Evolutionary conservation across 2,113 vertebrate genomes (phyloP), one percentile per base, ranked within the genome.

Genomic region (Pachyramphus minor): DNA sequence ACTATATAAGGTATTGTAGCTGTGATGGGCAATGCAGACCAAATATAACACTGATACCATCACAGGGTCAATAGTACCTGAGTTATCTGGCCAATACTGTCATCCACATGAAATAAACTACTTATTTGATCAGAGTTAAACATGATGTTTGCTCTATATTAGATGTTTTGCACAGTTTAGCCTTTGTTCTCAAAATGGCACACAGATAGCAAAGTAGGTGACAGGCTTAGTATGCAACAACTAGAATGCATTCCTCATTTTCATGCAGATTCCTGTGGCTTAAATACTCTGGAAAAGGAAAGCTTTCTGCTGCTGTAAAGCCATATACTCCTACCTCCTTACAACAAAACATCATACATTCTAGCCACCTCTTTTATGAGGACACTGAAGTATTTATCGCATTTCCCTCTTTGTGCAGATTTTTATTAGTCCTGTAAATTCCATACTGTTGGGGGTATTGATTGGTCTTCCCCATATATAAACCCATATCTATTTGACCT

Each of bases 1-100:
- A 0, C 66, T 31, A 2, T 1, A 5, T 11, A 52, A 45, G 13
- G 9, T 8, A 17, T 30, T 82, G 24, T 25, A 31, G 12, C 39
- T 72, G 17, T 31, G 37, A 86, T 6, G 11, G 44, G 63, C 37
- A 76, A 28, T 1, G 8, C 45, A 44, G 60, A 52, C 31, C 27
- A 66, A 41, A 7, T 8, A 0, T 13, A 75, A 30, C 31, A 25
- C 12, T 6, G 58, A 28, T 12, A 78, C 16, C 39, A 25, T 17
- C 16, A 39, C 13, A 12, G 11, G 7, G 47, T 45, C 52, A 82
- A 47, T 4, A 59, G 41, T 2, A 59, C 16, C 31, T 12, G 42
- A 31, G 22, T 52, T 30, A 68, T 28, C 62, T 47, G 56, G 10
- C 27, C 14, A 8, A 52, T 10, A 41, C 17, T 44, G 66, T 25